These are phyloP conservation scores for Odobenus rosmarus DNA, from an alignment of 2,113 vertebrate species.

Conservation along the genomic window DNA sequence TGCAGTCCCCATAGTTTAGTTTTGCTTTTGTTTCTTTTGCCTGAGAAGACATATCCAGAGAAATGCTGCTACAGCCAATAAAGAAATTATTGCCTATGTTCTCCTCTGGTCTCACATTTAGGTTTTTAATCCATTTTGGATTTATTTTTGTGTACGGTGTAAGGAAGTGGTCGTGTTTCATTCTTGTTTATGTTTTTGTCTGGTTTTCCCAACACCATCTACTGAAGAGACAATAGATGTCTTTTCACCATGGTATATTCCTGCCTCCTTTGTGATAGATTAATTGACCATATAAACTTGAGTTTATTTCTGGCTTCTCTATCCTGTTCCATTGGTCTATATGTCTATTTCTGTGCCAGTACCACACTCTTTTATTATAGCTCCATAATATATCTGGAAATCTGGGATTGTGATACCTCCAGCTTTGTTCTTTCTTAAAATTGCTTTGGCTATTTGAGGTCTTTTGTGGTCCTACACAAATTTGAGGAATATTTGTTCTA, in stretches of 20 bases:
- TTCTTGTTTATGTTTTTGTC: neutral
- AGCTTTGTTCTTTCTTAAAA: neutral
- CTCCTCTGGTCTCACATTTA: neutral
- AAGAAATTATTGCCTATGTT: neutral
- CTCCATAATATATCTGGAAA: neutral
- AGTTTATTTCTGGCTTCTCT: neutral
- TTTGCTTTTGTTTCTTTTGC: neutral
- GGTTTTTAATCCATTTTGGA: neutral
- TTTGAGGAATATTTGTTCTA: neutral
- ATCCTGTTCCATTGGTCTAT: neutral
- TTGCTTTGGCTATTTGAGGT: neutral
- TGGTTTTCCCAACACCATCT: neutral
- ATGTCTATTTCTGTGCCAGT: neutral
- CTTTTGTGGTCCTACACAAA: neutral
- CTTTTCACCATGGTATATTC: neutral
- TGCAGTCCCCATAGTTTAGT: neutral
- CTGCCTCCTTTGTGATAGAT: neutral
- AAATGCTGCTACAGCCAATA: neutral
- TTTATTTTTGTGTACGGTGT: neutral
- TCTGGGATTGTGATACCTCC: neutral
- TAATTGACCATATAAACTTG: neutral
- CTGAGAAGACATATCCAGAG: neutral
- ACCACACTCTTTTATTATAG: neutral
- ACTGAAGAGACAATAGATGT: neutral
- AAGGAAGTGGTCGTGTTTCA: neutral